Conservation (phyloP, 2,797 vertebrate species). For the Tokudaia muenninki region DNA sequence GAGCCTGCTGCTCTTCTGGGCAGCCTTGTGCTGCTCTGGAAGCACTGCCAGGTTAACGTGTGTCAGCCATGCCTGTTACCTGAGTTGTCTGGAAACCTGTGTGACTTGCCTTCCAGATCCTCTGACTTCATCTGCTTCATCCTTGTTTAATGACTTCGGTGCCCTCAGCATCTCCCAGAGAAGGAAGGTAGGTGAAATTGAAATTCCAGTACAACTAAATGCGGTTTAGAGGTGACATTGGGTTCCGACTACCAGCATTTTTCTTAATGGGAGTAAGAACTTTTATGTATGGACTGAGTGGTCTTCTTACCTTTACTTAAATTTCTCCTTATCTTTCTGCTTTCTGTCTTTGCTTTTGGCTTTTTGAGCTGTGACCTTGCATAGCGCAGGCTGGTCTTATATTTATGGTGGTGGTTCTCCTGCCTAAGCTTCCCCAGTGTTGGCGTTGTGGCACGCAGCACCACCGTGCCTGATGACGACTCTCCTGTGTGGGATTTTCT, state of each 20-base stretch:
- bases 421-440: neutral
- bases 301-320: slow-evolving; percentile 46
- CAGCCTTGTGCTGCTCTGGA: slow-evolving; percentile 49
- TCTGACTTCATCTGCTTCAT: slow-evolving; percentile 96
- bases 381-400: neutral
- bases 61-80: slow-evolving; percentile 50
- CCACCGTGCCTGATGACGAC: neutral
- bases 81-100: slow-evolving; percentile 72
- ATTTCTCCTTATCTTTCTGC: neutral
- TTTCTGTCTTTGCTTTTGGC: neutral
- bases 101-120: slow-evolving; percentile 91
- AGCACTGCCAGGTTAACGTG: slow-evolving; percentile 40
- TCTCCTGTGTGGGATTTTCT: slow-evolving; percentile 58
- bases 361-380: neutral
- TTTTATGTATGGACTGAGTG: neutral
- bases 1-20: slow-evolving; percentile 16
- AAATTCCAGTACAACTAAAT: slow-evolving; percentile 58
- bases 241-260: neutral
- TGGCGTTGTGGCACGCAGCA: neutral
- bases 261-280: neutral
- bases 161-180: slow-evolving; percentile 98
- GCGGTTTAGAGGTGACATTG: slow-evolving; percentile 9
- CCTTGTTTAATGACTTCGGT: slow-evolving; percentile 99
- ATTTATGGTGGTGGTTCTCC: neutral
- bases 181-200: slow-evolving; percentile 94